Conservation (phyloP, 2,888 invertebrate genomes). For the Heliconius ismenius region DNA sequence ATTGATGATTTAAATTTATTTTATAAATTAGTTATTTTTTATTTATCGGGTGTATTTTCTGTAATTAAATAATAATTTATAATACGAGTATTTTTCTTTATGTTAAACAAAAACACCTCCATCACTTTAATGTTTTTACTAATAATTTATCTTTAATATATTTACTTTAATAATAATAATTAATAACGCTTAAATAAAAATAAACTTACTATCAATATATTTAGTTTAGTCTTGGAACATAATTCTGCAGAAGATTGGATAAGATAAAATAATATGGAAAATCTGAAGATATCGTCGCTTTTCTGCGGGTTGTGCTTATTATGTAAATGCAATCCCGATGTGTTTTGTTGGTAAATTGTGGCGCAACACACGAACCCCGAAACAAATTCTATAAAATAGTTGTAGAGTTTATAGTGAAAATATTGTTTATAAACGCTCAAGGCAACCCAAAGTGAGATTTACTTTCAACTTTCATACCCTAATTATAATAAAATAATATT, state of each 20-base stretch:
- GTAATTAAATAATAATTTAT: background rate
- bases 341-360: conserved; percentile 71
- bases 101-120: background rate
- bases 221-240: conserved; percentile 53
- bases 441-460: conserved; percentile 22
- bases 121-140: background rate
- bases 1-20: background rate
- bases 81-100: background rate
- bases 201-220: conserved; percentile 59
- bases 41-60: background rate
- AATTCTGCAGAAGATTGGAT: conserved; percentile 62
- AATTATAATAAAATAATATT: conserved; percentile 2
- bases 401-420: conserved; percentile 38
- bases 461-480: conserved; percentile 9
- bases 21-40: background rate
- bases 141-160: background rate
- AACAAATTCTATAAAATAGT: conserved; percentile 40
- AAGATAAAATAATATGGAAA: conserved; percentile 72
- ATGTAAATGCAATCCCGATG: conserved; percentile 71
- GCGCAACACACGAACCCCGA: conserved; percentile 34
- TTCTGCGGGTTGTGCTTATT: conserved; percentile 65
- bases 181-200: conserved; percentile 50
- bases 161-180: background rate
- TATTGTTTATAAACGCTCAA: conserved; percentile 38
- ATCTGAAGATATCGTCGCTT: conserved; percentile 63